Base-by-base conservation (phyloP, 2,113 vertebrate genomes). In the Aramus guarauna region DNA sequence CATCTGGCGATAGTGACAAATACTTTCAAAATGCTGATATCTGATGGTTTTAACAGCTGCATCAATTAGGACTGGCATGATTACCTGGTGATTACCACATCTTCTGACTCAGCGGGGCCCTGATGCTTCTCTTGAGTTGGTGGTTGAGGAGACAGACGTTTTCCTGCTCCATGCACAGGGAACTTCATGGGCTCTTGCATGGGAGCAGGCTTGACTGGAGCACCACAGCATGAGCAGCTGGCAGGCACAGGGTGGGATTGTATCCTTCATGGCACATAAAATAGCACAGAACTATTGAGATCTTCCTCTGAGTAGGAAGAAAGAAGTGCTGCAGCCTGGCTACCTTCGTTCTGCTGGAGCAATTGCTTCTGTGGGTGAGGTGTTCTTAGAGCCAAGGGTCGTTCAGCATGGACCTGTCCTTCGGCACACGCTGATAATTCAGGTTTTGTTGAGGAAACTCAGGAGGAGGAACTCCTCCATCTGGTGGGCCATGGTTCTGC, bases 41-140 rank as follows among this genome's bases (percentile, higher is more conserved):
- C 47, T 68, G 58, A 56, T 94, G 68, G 41, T 83, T 63, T 53
- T 48, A 90, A 75, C 52, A 93, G 83, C 79, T 89, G 66, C 76
- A 63, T 82, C 52, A 66, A 15, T 85, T 85, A 53, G 16, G 52
- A 13, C 36, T 89, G 60, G 56, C 58, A 18, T 43, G 43, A 16
- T 43, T 43, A 43, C 11, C 27, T 34, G 18, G 17, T 74, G 23
- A 17, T 39, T n/a, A 10, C 22, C 2, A 0, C 52, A 63, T 5
- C 27, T 41, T 15, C 20, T 82, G 58, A 34, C 41, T 69, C 30
- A 34, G 6, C 23, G 50, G 20, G 11, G 6, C 58, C n/a, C 26
- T 36, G 15, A 8, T 27, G 12, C 22, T 47, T 64, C 30, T 76
- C 34, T 17, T n/a, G 37, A 48, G 45, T 10, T 83, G 24, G 39